phyloP scores from a whole-genome alignment of 1,140 invertebrate genomes.

The Myzus persicae region DNA sequence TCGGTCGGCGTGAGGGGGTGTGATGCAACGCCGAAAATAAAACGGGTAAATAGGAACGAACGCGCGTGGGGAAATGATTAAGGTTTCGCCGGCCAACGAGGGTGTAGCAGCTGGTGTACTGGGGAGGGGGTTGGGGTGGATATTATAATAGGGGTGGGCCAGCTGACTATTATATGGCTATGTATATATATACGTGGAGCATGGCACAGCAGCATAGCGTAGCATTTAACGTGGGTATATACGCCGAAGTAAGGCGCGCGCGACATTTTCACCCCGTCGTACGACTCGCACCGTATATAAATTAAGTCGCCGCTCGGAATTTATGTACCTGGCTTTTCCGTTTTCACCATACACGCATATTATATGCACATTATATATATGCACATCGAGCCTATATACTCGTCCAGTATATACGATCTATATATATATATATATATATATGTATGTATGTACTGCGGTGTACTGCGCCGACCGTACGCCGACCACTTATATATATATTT shows the following conservation, averaged over 20 bases:
- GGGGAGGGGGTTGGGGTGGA: not conserved
- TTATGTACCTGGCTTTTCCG: slow-evolving; percentile 46
- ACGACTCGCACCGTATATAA: slow-evolving; percentile 26
- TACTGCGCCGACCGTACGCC: no score
- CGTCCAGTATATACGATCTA: not conserved
- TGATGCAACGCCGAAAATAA: not conserved
- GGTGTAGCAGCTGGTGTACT: not conserved
- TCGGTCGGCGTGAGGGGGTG: not conserved
- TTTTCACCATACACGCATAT: not conserved
- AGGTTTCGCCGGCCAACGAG: slow-evolving; percentile 2
- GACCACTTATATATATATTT: not conserved
- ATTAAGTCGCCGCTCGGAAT: slow-evolving; percentile 37
- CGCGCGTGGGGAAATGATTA: slow-evolving; percentile 32
- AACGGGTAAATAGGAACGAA: not conserved
- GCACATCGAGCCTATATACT: not conserved
- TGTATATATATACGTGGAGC: not conserved
- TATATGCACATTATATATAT: not conserved
- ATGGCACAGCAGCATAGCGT: not conserved
- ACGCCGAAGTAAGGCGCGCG: not conserved
- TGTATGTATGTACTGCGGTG: slow-evolving; percentile 4
- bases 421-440: not conserved
- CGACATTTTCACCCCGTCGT: slow-evolving; percentile 22
- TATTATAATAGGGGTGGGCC: not conserved
- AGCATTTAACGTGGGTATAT: not conserved
- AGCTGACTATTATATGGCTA: not conserved